Evolutionary conservation across 2,797 vertebrate species (phyloP).

Genomic region (Rousettus madagascariensis): DNA sequence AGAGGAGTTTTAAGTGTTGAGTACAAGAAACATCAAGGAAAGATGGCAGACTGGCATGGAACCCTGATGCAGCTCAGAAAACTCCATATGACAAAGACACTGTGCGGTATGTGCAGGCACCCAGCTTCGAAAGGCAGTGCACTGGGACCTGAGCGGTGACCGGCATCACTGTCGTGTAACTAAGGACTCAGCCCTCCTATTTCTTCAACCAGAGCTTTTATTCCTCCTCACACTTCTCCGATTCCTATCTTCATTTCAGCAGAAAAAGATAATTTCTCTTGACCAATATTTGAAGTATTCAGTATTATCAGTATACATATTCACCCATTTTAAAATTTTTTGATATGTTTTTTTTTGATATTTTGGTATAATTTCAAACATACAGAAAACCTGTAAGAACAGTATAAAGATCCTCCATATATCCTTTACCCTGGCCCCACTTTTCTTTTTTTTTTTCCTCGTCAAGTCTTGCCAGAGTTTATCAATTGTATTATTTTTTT

Average conservation of each 20-base stretch:
- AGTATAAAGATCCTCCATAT: neutral
- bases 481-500: neutral
- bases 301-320: neutral
- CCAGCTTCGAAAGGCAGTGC: neutral
- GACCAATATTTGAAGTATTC: neutral
- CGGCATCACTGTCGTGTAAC: neutral
- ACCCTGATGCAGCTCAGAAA: neutral
- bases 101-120: rapidly evolving
- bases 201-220: neutral
- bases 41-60: neutral
- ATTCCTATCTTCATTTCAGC: neutral
- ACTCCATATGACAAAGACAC: rapidly evolving
- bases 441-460: neutral
- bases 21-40: neutral
- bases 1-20: neutral
- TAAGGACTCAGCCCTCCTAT: neutral
- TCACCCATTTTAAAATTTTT: neutral
- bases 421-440: neutral
- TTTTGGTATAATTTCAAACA: neutral
- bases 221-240: neutral
- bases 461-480: neutral
- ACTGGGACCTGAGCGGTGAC: rapidly evolving
- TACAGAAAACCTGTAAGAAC: neutral
- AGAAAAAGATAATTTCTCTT: neutral
- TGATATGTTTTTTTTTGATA: neutral